phyloP scores from a whole-genome alignment of 2,888 invertebrate genomes.

The Scelioninae gen. 1 region DNA sequence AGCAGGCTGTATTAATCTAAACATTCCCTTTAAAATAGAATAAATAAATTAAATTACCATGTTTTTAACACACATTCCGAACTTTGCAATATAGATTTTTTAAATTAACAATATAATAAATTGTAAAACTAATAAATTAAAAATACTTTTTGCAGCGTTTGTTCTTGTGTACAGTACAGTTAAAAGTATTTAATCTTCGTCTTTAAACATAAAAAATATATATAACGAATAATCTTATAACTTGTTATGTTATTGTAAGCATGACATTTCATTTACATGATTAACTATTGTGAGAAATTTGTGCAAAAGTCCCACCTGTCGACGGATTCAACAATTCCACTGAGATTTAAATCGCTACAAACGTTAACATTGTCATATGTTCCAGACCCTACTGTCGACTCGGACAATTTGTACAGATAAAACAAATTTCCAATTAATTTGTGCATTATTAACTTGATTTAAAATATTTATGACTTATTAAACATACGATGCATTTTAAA shows the following conservation, averaged over 20 bases:
- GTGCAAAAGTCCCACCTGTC: conserved; percentile 17
- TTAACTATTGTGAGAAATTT: conserved; percentile 25
- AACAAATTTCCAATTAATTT: background rate
- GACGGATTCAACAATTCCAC: conserved; percentile 16
- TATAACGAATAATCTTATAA: conserved; percentile 10
- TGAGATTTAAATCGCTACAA: conserved; percentile 21
- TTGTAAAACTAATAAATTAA: too few relatives aligned
- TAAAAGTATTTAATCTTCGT: too few relatives aligned
- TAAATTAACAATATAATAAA: too few relatives aligned
- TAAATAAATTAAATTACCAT: too few relatives aligned
- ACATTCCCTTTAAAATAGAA: too few relatives aligned
- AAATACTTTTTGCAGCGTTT: too few relatives aligned
- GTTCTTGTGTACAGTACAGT: too few relatives aligned
- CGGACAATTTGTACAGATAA: background rate
- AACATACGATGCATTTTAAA: too few relatives aligned
- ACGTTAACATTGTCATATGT: background rate
- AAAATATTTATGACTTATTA: background rate
- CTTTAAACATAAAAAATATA: too few relatives aligned
- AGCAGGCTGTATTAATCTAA: too few relatives aligned
- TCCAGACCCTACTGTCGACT: background rate
- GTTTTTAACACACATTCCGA: too few relatives aligned
- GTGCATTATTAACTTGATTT: background rate
- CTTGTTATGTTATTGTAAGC: conserved; percentile 15
- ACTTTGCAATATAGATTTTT: too few relatives aligned
- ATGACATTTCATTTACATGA: conserved; percentile 32